phyloP scores from a whole-genome alignment of 2,113 vertebrate genomes.

The Cyprinodon variegatus region DNA sequence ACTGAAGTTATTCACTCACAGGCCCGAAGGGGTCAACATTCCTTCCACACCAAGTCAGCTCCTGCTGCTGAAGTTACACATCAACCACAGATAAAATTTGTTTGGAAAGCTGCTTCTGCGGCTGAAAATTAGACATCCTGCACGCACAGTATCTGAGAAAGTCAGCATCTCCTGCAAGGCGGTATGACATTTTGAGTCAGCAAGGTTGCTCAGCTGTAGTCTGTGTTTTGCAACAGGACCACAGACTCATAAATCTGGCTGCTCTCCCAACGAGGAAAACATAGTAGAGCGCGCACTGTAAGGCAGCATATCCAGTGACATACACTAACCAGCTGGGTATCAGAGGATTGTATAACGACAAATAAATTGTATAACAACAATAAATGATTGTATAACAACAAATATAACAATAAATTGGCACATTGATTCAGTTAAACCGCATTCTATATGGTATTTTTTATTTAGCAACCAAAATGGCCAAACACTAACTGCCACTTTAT shows the following conservation, averaged over 20 bases:
- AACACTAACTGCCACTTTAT: too few species aligned
- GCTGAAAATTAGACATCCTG: constrained; percentile 15
- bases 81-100: constrained; percentile 10
- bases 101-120: not conserved
- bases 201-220: constrained; percentile 41
- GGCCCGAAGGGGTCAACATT: constrained; percentile 6
- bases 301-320: constrained; percentile 55
- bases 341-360: not conserved
- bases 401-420: too few species aligned
- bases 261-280: constrained; percentile 37
- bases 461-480: too few species aligned
- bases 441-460: too few species aligned
- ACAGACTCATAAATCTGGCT: constrained; percentile 47
- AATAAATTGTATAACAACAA: not conserved
- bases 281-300: constrained; percentile 32
- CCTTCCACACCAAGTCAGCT: constrained; percentile 13
- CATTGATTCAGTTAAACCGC: too few species aligned
- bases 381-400: not conserved
- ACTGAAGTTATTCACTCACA: constrained; percentile 1
- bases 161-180: constrained; percentile 32
- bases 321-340: constrained; percentile 53
- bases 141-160: constrained; percentile 1
- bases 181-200: constrained; percentile 61
- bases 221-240: constrained; percentile 71
- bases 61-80: constrained; percentile 27